Base-by-base conservation (phyloP, 1,140 invertebrate genomes). In the Nymphalis io region DNA sequence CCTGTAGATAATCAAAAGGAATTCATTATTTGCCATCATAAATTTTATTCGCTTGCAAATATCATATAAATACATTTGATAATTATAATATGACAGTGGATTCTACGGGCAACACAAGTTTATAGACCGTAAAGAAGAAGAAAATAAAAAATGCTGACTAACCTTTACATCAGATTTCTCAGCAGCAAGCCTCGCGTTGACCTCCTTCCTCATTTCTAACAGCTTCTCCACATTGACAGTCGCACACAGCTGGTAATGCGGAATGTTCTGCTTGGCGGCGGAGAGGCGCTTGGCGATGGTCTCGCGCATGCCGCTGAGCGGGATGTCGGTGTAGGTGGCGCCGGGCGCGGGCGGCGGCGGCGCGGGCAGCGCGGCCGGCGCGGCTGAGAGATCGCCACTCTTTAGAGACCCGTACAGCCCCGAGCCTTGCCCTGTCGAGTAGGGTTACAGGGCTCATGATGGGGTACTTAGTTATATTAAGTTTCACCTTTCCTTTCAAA, bases 181-280 rank as follows among this genome's bases (percentile, higher is more conserved):
- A 81, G 97, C 97, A 57, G 96, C 95, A 40, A 98, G 91, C 73
- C 95, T 92, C 66, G 95, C 95, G 74, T 98, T 95, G 48, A 99
- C 93, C 83, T 93, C 91, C 67, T 93, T 93, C 57, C 96, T 93
- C 82, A 96, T 89, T 58, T 92, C 92, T 11, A 96, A 55, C 2
- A 91, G 92, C 78, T 95, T 94, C 82, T 99, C 98, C 80, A 99
- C 95, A 81, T 95, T 94, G 42, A 98, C 93, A 68, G 99, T 98
- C 33, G 96, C 93, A 0, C 95, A 96, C 0, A 99, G 92, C 90
- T 99, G 99, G 92, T 99, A 99, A 92, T 99, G 99, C 23, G 99
- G 99, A 85, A 99, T 98, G 33, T 93, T 94, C 79, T 95, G 95
- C 93, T 99, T 99, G 39, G 99, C 99, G 83, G 98, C 94, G 0